A percentile compares a stretch with the other conserved stretches of the same genome.
These are phyloP conservation scores for Cydia splendana DNA, from an alignment of 1,140 invertebrate genomes.

Conservation along the genomic window DNA sequence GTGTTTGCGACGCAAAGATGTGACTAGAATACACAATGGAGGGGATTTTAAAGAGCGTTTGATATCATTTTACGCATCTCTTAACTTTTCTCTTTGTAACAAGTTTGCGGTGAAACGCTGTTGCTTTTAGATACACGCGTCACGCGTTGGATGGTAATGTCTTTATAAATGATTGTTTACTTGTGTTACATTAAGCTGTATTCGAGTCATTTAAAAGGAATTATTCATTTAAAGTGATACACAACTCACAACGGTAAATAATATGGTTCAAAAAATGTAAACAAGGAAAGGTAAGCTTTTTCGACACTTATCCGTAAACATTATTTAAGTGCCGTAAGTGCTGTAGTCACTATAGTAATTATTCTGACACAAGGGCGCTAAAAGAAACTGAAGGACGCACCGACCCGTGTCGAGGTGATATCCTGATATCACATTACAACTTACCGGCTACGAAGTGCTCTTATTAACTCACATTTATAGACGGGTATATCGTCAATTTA, in stretches of 20 bases:
- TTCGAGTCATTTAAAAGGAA: too few species aligned
- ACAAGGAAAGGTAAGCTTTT: too few species aligned
- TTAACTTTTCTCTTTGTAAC: background rate
- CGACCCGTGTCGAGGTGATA: background rate
- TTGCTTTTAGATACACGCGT: background rate
- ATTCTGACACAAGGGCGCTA: background rate
- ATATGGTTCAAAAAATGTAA: too few species aligned
- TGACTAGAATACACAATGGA: background rate
- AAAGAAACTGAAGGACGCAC: conserved; percentile 8
- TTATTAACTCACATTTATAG: too few species aligned
- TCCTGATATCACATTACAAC: background rate
- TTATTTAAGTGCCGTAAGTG: too few species aligned
- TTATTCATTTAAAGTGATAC: too few species aligned
- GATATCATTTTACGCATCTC: background rate
- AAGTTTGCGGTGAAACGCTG: background rate
- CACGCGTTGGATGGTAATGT: background rate
- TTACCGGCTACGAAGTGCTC: too few species aligned
- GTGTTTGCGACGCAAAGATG: background rate
- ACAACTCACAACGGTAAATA: too few species aligned
- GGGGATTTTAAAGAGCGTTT: background rate
- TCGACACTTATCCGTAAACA: too few species aligned
- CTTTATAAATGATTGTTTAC: background rate
- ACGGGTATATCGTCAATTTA: too few species aligned
- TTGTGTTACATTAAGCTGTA: too few species aligned
- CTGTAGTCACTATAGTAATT: too few species aligned